Base-by-base conservation (phyloP, 2,888 invertebrate genomes). In the Drosophila ustulata region DNA sequence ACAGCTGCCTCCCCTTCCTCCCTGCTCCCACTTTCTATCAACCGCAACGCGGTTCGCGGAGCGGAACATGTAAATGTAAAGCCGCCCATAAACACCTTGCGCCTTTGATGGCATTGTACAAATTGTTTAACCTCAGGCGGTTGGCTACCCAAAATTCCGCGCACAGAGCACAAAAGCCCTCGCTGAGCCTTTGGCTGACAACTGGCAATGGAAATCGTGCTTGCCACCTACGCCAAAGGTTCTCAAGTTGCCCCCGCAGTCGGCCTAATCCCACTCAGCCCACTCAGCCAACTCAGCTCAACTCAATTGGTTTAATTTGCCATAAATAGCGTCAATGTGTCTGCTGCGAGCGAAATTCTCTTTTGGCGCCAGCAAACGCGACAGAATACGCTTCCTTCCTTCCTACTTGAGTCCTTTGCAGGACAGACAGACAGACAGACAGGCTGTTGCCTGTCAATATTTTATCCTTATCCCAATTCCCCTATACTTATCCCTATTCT, bases 301-400 rank as follows among this genome's bases (percentile, higher is more conserved):
- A 73, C 82, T 83, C 85, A 84, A 86, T 87, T 86, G 85, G 85
- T 87, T 86, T 87, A 89, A 86, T 86, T 89, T 87, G 78, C 75
- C 89, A 87, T 89, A 85, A 85, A 85, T 80, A 83, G 89, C 84
- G 79, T 64, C 87, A 77, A 66, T 71, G 64, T 69, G 75, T 73
- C 75, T 68, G 80, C 71, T 64, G 51, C 47, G 46, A 70, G 74
- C 64, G 32, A 53, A 62, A 72, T 78, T 75, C 74, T 76, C 59
- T 53, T 39, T 64, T 69, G 68, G 53, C 75, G 71, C 70, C 66
- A 75, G 57, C 53, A 32, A 66, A 64, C 45, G 68, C 61, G 61
- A 58, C 57, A 59, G 67, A 71, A 69, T 71, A 63, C 43, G 49
- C 51, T 73, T 80, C 78, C 82, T 82, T 74, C 77, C 47, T 18